Evolutionary conservation across 1,140 invertebrate genomes (phyloP).

Genomic region (Ceratosolen solmsi): DNA sequence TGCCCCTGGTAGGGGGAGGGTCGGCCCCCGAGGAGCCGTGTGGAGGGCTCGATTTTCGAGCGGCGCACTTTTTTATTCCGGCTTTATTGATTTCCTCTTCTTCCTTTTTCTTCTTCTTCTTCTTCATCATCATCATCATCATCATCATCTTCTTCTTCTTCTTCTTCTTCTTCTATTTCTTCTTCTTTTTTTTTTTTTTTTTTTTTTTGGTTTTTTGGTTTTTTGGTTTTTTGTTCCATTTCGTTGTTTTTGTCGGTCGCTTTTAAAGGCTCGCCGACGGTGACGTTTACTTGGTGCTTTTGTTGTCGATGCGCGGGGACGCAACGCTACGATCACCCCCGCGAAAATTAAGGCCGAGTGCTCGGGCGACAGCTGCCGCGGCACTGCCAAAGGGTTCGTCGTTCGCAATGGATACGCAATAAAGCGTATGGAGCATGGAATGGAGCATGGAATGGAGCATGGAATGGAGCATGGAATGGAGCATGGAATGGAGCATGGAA

Average conservation of each 20-base stretch:
- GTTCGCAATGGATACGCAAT: neutral
- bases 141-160: neutral
- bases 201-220: neutral
- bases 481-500: neutral
- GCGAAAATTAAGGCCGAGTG: neutral
- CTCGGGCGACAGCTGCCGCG: neutral
- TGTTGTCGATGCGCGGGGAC: neutral
- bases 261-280: neutral
- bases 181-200: neutral
- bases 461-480: neutral
- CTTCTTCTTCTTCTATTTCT: neutral
- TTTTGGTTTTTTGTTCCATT: no score
- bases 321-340: neutral
- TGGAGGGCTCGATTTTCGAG: conserved; percentile 40
- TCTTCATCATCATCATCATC: no score
- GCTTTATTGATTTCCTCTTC: conserved; percentile 18
- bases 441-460: neutral
- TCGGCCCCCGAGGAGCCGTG: neutral
- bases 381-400: neutral
- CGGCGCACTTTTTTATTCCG: conserved; percentile 37
- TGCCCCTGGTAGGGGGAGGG: neutral
- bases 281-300: neutral
- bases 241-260: no score
- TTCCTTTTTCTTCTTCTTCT: conserved; percentile 5
- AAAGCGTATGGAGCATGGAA: neutral